Conservation (phyloP, 1,140 invertebrate species). For the Heliconius nattereri region DNA sequence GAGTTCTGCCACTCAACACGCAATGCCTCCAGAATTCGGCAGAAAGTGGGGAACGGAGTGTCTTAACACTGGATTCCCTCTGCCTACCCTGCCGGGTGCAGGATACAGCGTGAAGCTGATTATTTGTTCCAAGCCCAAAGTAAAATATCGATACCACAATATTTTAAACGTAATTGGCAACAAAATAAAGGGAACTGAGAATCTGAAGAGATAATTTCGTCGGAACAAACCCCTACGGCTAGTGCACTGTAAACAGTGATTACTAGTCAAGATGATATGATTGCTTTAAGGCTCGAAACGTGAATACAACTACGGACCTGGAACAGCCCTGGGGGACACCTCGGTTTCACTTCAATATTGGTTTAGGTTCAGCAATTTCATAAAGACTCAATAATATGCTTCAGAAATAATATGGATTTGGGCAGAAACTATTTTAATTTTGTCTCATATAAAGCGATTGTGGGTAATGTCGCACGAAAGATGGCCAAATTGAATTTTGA, state of each 20-base stretch:
- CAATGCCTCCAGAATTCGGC: too few species aligned
- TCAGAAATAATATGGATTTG: conserved; percentile 8
- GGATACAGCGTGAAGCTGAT: background rate
- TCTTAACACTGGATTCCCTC: too few species aligned
- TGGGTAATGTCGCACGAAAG: conserved; percentile 1
- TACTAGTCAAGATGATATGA: conserved; percentile 68
- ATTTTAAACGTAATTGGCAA: conserved; percentile 22
- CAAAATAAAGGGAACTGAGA: conserved; percentile 24
- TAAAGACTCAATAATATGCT: conserved; percentile 31
- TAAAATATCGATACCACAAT: conserved; percentile 1
- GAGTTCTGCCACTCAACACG: too few species aligned
- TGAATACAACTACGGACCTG: conserved; percentile 50
- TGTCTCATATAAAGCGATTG: conserved; percentile 5
- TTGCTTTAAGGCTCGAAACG: conserved; percentile 54
- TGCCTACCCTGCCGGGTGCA: too few species aligned
- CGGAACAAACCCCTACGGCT: conserved; percentile 46
- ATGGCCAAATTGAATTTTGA: conserved; percentile 8
- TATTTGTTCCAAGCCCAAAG: background rate
- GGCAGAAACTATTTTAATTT: conserved; percentile 23
- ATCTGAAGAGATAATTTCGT: conserved; percentile 48
- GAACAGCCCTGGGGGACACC: conserved; percentile 55
- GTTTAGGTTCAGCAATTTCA: conserved; percentile 35
- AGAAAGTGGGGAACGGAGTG: too few species aligned
- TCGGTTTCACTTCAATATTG: conserved; percentile 44
- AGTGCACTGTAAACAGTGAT: conserved; percentile 61